A percentile compares a stretch with the other conserved stretches of the same genome.
These are phyloP conservation scores for Apostichopus californicus DNA, from an alignment of 35 echinoderm and acorn worm genomes.

Conservation along the genomic window DNA sequence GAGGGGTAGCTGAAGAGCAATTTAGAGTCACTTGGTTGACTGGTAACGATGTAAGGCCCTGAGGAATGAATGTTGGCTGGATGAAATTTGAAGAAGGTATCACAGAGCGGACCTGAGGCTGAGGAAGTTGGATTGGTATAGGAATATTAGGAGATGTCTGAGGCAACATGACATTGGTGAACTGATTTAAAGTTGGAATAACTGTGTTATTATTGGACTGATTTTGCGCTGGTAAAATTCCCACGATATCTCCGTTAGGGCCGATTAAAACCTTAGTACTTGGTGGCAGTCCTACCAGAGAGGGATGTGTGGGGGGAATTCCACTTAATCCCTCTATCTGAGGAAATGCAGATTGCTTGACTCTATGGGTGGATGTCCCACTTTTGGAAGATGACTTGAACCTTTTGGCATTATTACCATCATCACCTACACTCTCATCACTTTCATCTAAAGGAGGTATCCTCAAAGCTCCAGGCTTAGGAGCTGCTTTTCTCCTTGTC, in stretches of 20 bases:
- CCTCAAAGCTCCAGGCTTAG: slow-evolving; percentile 9
- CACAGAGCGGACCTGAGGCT: background rate
- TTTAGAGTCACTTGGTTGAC: background rate
- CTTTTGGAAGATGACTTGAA: too few relatives aligned
- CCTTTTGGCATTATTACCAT: background rate
- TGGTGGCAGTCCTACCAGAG: background rate
- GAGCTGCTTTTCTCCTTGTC: slow-evolving; percentile 1
- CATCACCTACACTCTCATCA: background rate
- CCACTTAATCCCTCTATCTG: too few relatives aligned
- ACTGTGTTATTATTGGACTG: background rate
- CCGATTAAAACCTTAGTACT: background rate
- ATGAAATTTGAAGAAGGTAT: background rate
- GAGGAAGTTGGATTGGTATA: background rate
- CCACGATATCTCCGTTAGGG: background rate
- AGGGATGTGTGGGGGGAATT: background rate
- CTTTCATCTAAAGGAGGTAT: slow-evolving; percentile 7
- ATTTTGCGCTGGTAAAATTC: background rate
- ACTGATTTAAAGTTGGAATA: background rate
- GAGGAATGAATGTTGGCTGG: background rate
- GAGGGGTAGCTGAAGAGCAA: background rate
- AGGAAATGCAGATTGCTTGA: background rate
- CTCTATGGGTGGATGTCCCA: too few relatives aligned
- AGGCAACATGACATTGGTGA: background rate
- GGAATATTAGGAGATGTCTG: background rate
- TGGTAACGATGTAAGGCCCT: background rate